Percentiles rank a stretch among this genome's conserved stretches.
phyloP scores from a whole-genome alignment of 2,888 invertebrate species.

The Luperina nickerlii region DNA sequence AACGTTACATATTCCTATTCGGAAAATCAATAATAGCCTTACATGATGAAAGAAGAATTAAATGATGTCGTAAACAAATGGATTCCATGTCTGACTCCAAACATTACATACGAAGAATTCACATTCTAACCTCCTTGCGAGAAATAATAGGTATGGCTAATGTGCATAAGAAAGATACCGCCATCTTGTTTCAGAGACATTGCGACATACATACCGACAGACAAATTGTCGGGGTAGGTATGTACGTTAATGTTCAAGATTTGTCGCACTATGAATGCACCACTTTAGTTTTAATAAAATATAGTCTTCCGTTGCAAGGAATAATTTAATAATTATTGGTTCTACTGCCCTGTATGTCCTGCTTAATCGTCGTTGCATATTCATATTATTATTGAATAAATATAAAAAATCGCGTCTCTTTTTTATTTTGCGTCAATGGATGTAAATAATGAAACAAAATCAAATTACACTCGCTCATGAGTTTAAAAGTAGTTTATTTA shows the following conservation, averaged over 20 bases:
- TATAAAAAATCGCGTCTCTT: not conserved
- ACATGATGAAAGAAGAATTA: not conserved
- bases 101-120: conserved; percentile 7
- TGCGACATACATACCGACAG: not conserved
- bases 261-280: conserved; percentile 22
- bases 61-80: not conserved
- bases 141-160: conserved; percentile 22
- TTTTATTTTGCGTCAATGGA: not conserved
- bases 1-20: not conserved
- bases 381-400: not conserved
- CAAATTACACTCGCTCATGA: not conserved
- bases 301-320: not conserved
- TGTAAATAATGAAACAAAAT: not conserved
- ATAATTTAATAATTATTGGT: conserved; percentile 22
- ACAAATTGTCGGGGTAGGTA: conserved; percentile 9
- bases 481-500: too few relatives aligned
- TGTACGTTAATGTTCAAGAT: not conserved
- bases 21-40: too few relatives aligned
- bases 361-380: not conserved
- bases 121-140: conserved; percentile 4
- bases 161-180: conserved; percentile 37
- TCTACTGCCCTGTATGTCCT: not conserved
- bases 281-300: conserved; percentile 33
- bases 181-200: conserved; percentile 17
- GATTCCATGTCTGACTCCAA: not conserved